These are phyloP conservation scores for Microtus ochrogaster DNA, from an alignment of 2,113 vertebrate genomes.

Conservation along the genomic window DNA sequence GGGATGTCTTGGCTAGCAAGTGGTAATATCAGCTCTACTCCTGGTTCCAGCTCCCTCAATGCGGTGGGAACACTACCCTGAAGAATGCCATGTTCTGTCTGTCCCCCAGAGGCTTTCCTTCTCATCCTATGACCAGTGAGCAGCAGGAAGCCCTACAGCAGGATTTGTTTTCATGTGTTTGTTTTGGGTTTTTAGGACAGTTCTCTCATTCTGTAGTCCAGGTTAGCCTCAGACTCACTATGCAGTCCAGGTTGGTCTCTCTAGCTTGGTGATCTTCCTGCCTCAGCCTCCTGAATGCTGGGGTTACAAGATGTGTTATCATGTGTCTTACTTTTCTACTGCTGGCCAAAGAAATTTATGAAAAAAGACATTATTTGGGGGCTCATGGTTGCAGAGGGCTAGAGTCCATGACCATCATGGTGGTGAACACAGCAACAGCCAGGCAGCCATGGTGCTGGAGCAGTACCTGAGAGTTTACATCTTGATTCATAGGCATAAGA, in stretches of 20 bases:
- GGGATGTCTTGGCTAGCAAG: background rate
- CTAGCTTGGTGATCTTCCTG: background rate
- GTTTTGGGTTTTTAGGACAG: background rate
- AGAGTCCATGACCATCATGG: background rate
- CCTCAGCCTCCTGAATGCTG: background rate
- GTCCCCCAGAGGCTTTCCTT: background rate
- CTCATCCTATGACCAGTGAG: background rate
- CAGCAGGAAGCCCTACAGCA: background rate
- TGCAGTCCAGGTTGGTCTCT: background rate
- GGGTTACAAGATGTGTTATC: background rate
- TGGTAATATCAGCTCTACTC: background rate
- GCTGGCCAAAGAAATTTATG: background rate
- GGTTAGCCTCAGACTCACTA: background rate
- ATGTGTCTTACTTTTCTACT: background rate
- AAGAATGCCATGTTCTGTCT: too few species aligned
- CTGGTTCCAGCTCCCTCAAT: accelerated
- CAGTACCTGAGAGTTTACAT: background rate
- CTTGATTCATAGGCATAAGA: background rate
- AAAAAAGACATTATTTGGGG: background rate
- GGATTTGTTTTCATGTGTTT: background rate
- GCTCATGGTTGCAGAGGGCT: background rate
- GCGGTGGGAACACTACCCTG: too few species aligned
- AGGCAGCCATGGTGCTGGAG: background rate
- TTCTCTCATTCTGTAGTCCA: background rate
- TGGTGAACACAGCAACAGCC: background rate